Evolutionary conservation across 2,797 vertebrate genomes (phyloP), one percentile per base, ranked within the genome.

Genomic region (Spondyliosoma cantharus): DNA sequence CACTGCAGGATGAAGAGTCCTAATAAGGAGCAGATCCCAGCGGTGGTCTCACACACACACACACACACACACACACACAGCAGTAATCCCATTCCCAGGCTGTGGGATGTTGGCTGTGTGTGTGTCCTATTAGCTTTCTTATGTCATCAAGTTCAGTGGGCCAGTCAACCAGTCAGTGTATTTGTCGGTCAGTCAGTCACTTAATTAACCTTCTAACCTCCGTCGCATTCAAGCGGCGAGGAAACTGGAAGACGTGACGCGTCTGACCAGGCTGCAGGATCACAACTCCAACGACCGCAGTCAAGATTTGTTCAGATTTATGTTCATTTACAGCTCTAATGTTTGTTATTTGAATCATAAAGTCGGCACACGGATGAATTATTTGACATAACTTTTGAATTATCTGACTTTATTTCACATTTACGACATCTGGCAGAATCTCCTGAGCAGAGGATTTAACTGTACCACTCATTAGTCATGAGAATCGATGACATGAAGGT

Each of bases 21-120:
- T 87, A 87, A 92, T 90, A 90, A 90, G 88, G 84, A 84, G 76
- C 72, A 78, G 80, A 86, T 80, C 75, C 52, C 62, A 60, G 78
- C 16, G 0, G 29, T 58, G 24, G 53, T 15, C 49, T 4, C 66
- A 74, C 70, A 67, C 67, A 54, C 56, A 61, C 71, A 73, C 63
- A 70, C 46, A 67, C 74, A 81, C 50, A 76, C 66, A 61, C 53
- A 63, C 49, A 72, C 59, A 58, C 53, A 50, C 2, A 56, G 68
- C 19, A 6, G 63, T 76, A 81, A 83, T 87, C 81, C 72, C 69
- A 75, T 76, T 82, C 75, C 77, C 77, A 78, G 50, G 42, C 73
- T 56, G 67, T 25, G 61, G 29, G 58, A 61, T 17, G 60, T 71
- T 19, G 63, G 52, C 71, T 68, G 32, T 82, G 56, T 65, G 54